Evolutionary conservation across 2,113 vertebrate species (phyloP).

Genomic region (Colossoma macropomum): DNA sequence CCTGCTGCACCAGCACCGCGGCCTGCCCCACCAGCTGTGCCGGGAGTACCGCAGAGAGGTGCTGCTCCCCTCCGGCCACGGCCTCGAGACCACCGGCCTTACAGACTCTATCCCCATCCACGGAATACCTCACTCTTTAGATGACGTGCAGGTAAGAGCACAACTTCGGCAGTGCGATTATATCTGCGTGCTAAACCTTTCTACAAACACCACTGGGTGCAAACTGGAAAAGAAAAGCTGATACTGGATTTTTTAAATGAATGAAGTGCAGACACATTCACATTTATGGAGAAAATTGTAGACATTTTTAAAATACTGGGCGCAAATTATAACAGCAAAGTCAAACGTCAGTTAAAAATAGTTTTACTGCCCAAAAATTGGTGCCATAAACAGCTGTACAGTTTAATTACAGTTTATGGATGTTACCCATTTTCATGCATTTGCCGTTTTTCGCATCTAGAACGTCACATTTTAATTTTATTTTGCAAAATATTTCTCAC

Average conservation of each 20-base stretch:
- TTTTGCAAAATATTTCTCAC: not conserved
- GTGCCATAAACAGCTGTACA: not conserved
- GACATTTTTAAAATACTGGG: too few species aligned
- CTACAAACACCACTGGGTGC: not conserved
- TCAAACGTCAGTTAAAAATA: not conserved
- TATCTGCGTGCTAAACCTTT: not conserved
- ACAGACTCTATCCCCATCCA: conserved; percentile 92
- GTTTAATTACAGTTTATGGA: not conserved
- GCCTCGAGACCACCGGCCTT: conserved; percentile 90
- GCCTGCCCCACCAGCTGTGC: conserved; percentile 93
- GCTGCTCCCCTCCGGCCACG: conserved; percentile 92
- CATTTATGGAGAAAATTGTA: too few species aligned
- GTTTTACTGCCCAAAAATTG: not conserved
- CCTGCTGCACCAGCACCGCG: conserved; percentile 94
- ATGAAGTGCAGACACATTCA: too few species aligned
- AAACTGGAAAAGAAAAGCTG: too few species aligned
- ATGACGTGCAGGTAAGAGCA: conserved; percentile 92
- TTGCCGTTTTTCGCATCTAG: not conserved
- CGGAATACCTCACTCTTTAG: conserved; percentile 97
- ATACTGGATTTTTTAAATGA: too few species aligned
- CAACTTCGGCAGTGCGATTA: too few species aligned
- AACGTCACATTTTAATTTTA: not conserved
- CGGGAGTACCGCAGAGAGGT: conserved; percentile 98
- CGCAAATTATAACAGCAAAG: too few species aligned
- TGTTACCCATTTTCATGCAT: not conserved